phyloP scores from a whole-genome alignment of 2,113 vertebrate species.

The Misgurnus mizolepis region DNA sequence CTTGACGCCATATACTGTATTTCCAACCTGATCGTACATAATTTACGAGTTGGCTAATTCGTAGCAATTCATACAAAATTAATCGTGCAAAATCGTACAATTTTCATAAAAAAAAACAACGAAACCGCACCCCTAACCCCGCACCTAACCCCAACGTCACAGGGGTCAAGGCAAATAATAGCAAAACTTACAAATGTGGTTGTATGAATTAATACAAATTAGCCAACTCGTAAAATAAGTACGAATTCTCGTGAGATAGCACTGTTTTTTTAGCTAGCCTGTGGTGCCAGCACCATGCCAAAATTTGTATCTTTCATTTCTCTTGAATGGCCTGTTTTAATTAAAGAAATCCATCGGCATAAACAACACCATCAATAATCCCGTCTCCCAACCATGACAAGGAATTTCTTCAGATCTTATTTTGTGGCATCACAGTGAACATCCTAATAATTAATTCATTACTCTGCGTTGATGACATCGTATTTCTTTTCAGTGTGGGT shows the following conservation, averaged over 20 bases:
- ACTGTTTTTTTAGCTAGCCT: conserved; percentile 56
- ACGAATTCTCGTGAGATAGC: too few species aligned
- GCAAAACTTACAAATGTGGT: too few species aligned
- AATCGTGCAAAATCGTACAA: too few species aligned
- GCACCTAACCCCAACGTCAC: too few species aligned
- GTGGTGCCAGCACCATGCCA: conserved; percentile 67
- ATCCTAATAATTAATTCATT: conserved; percentile 58
- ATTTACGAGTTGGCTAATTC: too few species aligned
- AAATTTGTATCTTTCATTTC: conserved; percentile 75
- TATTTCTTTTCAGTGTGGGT: background rate
- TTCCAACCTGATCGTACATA: too few species aligned
- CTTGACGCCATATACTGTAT: conserved; percentile 44
- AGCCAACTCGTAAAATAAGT: too few species aligned
- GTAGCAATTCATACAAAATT: too few species aligned
- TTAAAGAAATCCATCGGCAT: conserved; percentile 71
- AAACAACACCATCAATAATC: conserved; percentile 76
- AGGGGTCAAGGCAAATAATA: too few species aligned
- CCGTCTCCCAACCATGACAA: conserved; percentile 68
- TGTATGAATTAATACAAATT: too few species aligned
- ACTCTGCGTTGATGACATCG: conserved; percentile 15
- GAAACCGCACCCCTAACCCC: too few species aligned
- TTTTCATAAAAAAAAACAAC: too few species aligned
- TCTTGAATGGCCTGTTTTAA: conserved; percentile 75
- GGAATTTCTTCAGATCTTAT: conserved; percentile 66
- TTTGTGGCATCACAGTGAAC: conserved; percentile 48